Base-by-base conservation (phyloP, 2,888 invertebrate genomes). In the Diarsia mendica region DNA sequence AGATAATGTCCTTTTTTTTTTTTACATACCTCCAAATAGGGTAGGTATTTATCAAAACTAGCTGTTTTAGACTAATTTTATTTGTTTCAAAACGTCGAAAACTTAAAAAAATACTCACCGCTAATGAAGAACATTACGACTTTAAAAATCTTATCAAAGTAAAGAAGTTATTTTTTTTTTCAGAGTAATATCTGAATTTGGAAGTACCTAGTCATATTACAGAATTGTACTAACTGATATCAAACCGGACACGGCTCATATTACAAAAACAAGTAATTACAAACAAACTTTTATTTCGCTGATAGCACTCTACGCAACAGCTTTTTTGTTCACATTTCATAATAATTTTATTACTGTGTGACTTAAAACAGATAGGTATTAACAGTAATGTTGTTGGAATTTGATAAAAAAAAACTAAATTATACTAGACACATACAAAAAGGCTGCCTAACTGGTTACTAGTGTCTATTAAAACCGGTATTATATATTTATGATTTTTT, bases 291-390 rank as follows among this genome's bases (percentile, higher is more conserved):
- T 20, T 33, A 58, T 53, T 51, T 51, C 33, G 53, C 51, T 53
- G 75, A 75, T 74, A 51, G 4, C 23, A 51, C 11, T 48, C 48
- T 13, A 18, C 60, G 23, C 9, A n/a, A 33, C 15, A 18, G 11
- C 8, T 72, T 55, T 71, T 71, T 68, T 70, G 44, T 1, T 33
- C 8, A 44, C n/a, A 20, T 44, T 10, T 63, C 46, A 10, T 67
- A 39, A 39, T n/a, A n/a, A n/a, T n/a, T n/a, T n/a, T n/a, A n/a
- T 8, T 8, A 20, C 11, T 39, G 9, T 11, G 46, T 60, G 39
- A 20, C 13, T n/a, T 75, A 28, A 61, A 28, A 51, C 23, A 44
- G 2, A 61, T 46, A 18, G 0, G 39, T 6, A 39, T 39, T 18
- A 49, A 0, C 13, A 20, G 11, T 15, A 28, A 48, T 28, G 1